Evolutionary conservation across 1,140 invertebrate genomes (phyloP).

Genomic region (Halictus rubicundus): DNA sequence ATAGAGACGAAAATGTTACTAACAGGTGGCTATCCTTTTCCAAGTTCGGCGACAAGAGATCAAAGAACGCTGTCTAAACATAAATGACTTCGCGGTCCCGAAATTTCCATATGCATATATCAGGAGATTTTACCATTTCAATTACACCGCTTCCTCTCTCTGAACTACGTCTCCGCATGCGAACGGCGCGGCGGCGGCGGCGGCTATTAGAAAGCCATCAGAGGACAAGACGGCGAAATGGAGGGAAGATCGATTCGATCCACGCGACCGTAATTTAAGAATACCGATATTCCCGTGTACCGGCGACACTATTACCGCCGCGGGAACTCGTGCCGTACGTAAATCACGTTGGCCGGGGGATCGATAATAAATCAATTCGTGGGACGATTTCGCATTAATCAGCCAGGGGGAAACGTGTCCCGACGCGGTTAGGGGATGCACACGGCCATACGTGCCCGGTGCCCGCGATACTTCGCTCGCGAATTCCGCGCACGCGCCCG

Average conservation of each 20-base stretch:
- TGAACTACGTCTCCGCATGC: not conserved
- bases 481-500: not conserved
- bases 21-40: no score
- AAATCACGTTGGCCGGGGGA: not conserved
- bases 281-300: not conserved
- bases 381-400: not conserved
- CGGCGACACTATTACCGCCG: not conserved
- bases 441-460: no score
- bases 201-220: not conserved
- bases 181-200: no score
- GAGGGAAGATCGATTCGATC: not conserved
- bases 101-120: no score
- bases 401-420: not conserved
- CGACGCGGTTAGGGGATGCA: not conserved
- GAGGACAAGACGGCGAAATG: not conserved
- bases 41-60: no score
- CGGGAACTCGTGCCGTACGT: not conserved
- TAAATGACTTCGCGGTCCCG: no score
- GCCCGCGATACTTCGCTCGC: not conserved
- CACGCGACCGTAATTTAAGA: conserved; percentile 1
- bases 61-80: no score
- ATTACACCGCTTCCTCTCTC: not conserved
- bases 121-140: no score
- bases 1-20: no score
- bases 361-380: conserved; percentile 6